Conservation (phyloP, 2,113 vertebrate species). For the Grus americana region DNA sequence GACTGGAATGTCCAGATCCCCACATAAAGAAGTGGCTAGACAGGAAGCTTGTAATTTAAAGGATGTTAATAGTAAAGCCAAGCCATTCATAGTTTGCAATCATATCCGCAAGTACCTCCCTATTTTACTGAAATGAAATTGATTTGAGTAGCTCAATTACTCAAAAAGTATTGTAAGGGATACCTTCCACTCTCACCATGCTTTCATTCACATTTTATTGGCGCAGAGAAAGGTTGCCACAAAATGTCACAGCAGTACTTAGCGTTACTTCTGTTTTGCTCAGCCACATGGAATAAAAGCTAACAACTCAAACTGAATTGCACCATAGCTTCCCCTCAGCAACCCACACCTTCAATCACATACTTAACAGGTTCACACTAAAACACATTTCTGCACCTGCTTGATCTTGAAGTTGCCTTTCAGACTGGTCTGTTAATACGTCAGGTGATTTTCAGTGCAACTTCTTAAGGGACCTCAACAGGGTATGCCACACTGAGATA, state of each 20-base stretch:
- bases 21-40: neutral
- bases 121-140: neutral
- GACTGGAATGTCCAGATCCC: neutral
- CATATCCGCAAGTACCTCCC: neutral
- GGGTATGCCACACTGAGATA: neutral
- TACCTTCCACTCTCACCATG: neutral
- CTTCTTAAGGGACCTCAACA: neutral
- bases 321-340: neutral
- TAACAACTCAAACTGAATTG: neutral
- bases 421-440: neutral
- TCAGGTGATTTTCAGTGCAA: neutral
- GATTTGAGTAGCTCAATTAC: neutral
- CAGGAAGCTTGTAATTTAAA: neutral
- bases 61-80: neutral
- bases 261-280: neutral
- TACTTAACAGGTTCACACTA: neutral
- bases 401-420: neutral
- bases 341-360: neutral
- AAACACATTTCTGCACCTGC: neutral
- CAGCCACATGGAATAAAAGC: neutral
- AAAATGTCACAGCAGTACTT: neutral
- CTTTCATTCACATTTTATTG: neutral
- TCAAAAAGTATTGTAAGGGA: neutral
- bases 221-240: neutral
- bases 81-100: neutral